A percentile compares a stretch with the other conserved stretches of the same genome.
These are phyloP conservation scores for Eptatretus atami DNA, from an alignment of 2,797 vertebrate genomes.

Conservation along the genomic window DNA sequence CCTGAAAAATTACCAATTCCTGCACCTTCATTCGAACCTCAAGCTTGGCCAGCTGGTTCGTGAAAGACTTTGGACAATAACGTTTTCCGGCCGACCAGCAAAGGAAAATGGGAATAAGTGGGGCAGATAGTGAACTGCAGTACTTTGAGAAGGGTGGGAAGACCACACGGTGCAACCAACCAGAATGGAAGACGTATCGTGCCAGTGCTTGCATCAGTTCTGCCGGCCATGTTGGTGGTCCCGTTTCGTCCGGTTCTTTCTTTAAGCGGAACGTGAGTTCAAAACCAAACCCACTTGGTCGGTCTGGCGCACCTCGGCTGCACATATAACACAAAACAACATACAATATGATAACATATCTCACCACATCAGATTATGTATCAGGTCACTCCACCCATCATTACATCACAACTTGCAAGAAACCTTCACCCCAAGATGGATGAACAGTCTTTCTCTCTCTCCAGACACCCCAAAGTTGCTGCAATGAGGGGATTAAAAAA, in stretches of 20 bases:
- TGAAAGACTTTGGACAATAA: no score
- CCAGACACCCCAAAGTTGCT: no score
- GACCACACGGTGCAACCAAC: background rate
- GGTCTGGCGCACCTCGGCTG: background rate
- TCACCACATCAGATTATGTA: no score
- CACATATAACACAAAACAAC: no score
- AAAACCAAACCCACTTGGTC: background rate
- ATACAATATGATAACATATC: constrained; percentile 3
- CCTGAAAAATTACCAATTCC: no score
- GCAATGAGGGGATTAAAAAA: no score
- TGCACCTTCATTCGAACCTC: no score
- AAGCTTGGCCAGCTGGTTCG: no score
- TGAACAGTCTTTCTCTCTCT: no score
- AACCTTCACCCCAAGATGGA: background rate
- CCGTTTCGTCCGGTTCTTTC: background rate
- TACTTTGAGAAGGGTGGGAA: background rate
- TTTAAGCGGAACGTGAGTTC: constrained; percentile 3
- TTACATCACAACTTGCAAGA: background rate
- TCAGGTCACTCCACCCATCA: background rate
- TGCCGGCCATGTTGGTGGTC: background rate
- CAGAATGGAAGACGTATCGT: background rate
- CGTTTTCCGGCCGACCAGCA: no score
- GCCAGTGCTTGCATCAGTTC: background rate
- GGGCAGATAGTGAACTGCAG: background rate
- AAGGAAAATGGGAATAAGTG: background rate